phyloP scores from a whole-genome alignment of 2,888 invertebrate genomes.

The Agrochola litura region DNA sequence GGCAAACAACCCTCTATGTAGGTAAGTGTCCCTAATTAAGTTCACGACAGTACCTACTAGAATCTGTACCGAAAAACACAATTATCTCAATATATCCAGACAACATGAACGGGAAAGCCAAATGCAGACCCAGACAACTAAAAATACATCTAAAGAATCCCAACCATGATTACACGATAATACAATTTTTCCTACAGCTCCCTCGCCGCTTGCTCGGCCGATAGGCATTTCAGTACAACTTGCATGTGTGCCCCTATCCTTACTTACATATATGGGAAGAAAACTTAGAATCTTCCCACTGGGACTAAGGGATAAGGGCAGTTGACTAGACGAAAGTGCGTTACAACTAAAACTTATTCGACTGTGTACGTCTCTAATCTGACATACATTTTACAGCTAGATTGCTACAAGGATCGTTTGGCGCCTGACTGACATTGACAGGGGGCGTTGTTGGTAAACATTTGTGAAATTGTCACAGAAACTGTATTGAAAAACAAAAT shows the following conservation, averaged over 20 bases:
- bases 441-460: not conserved
- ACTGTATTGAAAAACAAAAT: not conserved
- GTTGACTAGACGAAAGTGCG: conserved; percentile 46
- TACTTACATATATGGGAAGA: conserved; percentile 33
- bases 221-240: conserved; percentile 24
- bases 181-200: conserved; percentile 53
- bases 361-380: not conserved
- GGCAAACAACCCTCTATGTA: not conserved
- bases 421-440: not conserved
- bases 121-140: not conserved
- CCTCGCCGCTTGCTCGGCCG: conserved; percentile 32
- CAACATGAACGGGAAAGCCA: not conserved
- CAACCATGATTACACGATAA: conserved; percentile 33
- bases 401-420: not conserved
- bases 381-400: not conserved
- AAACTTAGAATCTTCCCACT: conserved; percentile 36
- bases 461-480: not conserved
- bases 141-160: conserved; percentile 13
- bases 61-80: not conserved
- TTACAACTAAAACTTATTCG: conserved; percentile 42
- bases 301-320: conserved; percentile 34
- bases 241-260: conserved; percentile 37
- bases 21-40: not conserved
- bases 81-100: not conserved
- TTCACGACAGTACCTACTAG: not conserved